Evolutionary conservation across 2,888 invertebrate species (phyloP), one percentile per base, ranked within the genome.

Genomic region (Portevinia maculata): DNA sequence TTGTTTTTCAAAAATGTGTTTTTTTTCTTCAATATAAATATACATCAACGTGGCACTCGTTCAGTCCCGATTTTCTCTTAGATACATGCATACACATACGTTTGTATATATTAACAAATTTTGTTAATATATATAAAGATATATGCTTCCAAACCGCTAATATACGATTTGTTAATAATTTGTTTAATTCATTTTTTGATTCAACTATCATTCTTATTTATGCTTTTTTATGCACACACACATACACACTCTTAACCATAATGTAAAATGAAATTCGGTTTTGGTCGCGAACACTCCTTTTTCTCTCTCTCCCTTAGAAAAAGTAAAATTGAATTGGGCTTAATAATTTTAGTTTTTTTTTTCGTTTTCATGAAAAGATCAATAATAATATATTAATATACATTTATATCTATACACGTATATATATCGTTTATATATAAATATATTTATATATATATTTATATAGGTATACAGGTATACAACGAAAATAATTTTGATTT

Each of bases 241-340:
- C 52, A 46, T 37, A 71, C 60, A 70, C 52, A 64, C 62, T 64
- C 78, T 78, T 83, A 71, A 78, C 71, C 65, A 71, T 76, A 67
- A 71, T 83, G 65, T 78, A 62, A 53, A 76, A 78, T 78, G 76
- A 83, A 83, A 83, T 83, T 83, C 83, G 83, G 83, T 78, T 83
- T 81, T 83, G 83, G 78, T 78, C 78, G 78, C 78, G 50, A 83
- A 83, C 78, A 83, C 78, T 78, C 78, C 78, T 70, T 62, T 81
- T 60, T 70, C 48, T 83, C 78, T 67, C 79, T 83, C 76, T 70
- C 76, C 71, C 65, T 62, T 70, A 65, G 67, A 67, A 75, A 67
- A 75, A 75, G 70, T 62, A 32, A 48, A 59, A 30, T 65, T 76
- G 39, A 74, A 74, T 48, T 44, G 53, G 59, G 46, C 19, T 48